Percentiles rank a stretch among this genome's conserved stretches.
These are phyloP conservation scores for Camponotus vicinus DNA, from an alignment of 1,140 invertebrate species.

Conservation along the genomic window DNA sequence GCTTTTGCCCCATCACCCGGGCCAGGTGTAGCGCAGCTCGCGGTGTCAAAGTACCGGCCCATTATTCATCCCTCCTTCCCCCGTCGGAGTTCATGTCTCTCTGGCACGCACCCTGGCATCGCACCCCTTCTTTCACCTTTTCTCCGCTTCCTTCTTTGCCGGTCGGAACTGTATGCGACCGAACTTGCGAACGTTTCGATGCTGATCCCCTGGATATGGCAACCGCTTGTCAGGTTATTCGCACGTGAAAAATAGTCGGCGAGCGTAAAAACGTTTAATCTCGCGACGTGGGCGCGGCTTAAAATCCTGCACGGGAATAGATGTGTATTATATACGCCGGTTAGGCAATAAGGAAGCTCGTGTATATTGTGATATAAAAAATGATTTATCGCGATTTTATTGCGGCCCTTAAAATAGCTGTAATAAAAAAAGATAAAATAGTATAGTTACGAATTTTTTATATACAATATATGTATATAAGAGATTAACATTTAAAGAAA, in stretches of 20 bases:
- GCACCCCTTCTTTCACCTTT: neutral
- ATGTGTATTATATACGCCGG: neutral
- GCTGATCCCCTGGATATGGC: slow-evolving; percentile 30
- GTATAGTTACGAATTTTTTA: too few relatives aligned
- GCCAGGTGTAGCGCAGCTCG: slow-evolving; percentile 58
- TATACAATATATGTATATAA: neutral
- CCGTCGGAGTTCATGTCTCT: slow-evolving; percentile 75
- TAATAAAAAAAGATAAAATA: too few relatives aligned
- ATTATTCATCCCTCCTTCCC: slow-evolving; percentile 71
- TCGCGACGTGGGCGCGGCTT: slow-evolving; percentile 3
- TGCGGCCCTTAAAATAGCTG: neutral
- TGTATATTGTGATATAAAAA: slow-evolving; percentile 11
- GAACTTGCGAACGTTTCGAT: slow-evolving; percentile 36
- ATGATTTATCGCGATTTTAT: slow-evolving; percentile 40
- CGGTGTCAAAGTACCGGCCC: slow-evolving; percentile 75
- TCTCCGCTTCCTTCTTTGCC: neutral
- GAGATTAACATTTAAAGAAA: neutral
- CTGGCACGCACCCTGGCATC: slow-evolving; percentile 70
- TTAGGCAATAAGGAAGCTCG: slow-evolving; percentile 20
- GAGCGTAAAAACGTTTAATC: slow-evolving; percentile 22
- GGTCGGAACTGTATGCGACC: neutral
- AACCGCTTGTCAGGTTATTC: slow-evolving; percentile 42
- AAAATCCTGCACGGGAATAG: slow-evolving; percentile 18
- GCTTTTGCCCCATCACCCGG: neutral
- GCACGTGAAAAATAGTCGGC: slow-evolving; percentile 39